Base-by-base conservation (phyloP, 2,113 vertebrate species). In the Leuciscus idus region DNA sequence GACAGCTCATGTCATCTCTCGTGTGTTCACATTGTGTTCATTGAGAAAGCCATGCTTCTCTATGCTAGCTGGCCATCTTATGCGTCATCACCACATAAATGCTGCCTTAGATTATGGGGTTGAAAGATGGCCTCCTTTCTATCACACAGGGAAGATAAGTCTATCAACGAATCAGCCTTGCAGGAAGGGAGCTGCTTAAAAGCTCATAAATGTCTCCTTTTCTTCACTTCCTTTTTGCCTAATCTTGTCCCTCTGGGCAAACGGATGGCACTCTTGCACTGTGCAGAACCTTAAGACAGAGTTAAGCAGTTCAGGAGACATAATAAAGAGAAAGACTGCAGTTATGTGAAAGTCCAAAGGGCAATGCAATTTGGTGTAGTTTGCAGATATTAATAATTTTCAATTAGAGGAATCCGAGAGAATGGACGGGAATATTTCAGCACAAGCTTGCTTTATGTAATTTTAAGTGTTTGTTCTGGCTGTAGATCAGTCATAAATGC, bases 71-170 rank as follows among this genome's bases (percentile, higher is more conserved):
- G 89, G 91, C 91, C 89, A 87, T 76, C 39, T 85, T 91, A 92
- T 91, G 90, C 89, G 74, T 93, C 84, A 73, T 92, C 84, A 81
- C 87, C 88, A 86, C 91, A 88, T 91, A 91, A 93, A 92, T 91
- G 93, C 91, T 72, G 39, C 88, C 90, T 90, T 89, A 89, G 90
- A 93, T 91, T 89, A 68, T 85, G 79, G 84, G 57, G 92, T 91
- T 95, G 94, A 95, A 93, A 94, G 94, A 95, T 90, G 85, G 83
- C 91, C 92, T 89, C 90, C 91, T 88, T 89, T 90, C 91, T 91
- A 92, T 94, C 92, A 93, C 90, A 92, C 93, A 93, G 87, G 92
- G 89, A 87, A 84, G 86, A 84, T 92, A 94, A 93, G 93, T 94
- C 93, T 90, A 89, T 95, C 94, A 94, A 88, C 92, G 28, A 85